A percentile compares a stretch with the other conserved stretches of the same genome.
Conservation (phyloP, 2,797 vertebrate genomes). For the Masticophis lateralis region DNA sequence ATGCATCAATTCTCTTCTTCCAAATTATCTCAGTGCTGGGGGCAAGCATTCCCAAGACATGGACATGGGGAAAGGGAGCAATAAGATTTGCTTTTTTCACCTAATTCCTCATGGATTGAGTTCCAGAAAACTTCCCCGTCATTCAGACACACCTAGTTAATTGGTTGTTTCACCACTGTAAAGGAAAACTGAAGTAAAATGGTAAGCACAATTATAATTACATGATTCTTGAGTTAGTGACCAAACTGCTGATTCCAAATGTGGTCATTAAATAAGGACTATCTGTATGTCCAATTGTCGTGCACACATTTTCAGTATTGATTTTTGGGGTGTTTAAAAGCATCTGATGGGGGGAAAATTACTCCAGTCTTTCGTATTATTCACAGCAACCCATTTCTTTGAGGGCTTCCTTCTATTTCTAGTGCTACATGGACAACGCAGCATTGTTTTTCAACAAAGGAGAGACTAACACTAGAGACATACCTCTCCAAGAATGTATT, state of each 20-base stretch:
- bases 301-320: background rate
- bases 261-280: background rate
- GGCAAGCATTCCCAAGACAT: background rate
- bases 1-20: background rate
- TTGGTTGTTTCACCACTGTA: background rate
- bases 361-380: background rate
- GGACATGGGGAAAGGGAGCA: background rate
- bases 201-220: background rate
- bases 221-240: background rate
- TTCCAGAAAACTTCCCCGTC: background rate
- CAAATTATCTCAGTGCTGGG: background rate
- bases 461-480: background rate
- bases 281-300: background rate
- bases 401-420: background rate
- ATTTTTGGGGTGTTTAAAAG: background rate
- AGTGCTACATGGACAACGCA: background rate
- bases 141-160: background rate
- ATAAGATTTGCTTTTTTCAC: background rate
- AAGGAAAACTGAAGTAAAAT: background rate
- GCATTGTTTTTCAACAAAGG: background rate
- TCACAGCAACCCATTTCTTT: background rate
- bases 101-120: background rate
- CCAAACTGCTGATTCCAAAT: background rate
- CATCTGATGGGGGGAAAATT: background rate
- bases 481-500: background rate